phyloP scores from a whole-genome alignment of 2,113 vertebrate genomes.

The Toxotes jaculatrix region DNA sequence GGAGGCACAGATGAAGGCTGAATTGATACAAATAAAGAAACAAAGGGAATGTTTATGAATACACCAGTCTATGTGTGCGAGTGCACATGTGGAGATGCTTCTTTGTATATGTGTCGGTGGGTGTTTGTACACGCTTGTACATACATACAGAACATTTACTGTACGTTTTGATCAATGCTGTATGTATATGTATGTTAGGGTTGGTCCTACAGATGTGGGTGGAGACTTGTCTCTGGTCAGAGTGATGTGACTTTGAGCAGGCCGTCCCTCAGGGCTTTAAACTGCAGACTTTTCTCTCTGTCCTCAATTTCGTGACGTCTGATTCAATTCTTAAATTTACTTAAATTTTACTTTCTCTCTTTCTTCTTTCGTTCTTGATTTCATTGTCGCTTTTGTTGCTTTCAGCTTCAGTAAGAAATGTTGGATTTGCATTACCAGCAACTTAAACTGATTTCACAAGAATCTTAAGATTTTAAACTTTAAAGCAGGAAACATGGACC shows the following conservation, averaged over 20 bases:
- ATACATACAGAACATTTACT: neutral
- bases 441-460: neutral
- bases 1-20: conserved; percentile 23
- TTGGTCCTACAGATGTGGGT: neutral
- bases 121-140: neutral
- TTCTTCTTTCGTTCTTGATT: no score
- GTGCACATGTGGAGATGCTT: neutral
- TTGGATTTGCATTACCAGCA: neutral
- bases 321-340: neutral
- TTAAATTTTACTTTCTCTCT: no score
- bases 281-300: neutral
- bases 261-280: neutral
- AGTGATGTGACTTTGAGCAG: neutral
- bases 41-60: neutral
- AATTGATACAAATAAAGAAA: conserved; percentile 18
- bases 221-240: neutral
- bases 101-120: neutral
- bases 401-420: neutral
- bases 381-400: neutral
- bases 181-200: neutral
- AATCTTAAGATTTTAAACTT: no score
- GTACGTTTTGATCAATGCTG: neutral
- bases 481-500: no score
- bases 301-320: neutral
- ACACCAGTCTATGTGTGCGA: neutral